Evolutionary conservation across 2,888 invertebrate species (phyloP), one percentile per base, ranked within the genome.

Genomic region (Melanargia galathea): DNA sequence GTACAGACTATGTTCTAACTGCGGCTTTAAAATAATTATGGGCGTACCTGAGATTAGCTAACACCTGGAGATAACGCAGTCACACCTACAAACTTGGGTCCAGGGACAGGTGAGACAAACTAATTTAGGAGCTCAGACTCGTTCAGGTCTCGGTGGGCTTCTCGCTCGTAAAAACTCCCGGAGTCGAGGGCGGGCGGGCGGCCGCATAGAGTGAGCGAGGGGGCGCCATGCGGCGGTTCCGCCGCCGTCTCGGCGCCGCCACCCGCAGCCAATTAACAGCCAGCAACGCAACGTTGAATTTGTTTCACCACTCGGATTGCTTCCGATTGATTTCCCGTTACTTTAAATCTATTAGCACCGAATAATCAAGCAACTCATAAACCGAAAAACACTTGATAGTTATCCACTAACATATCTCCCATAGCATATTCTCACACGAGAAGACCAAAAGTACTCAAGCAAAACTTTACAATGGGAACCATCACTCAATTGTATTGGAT

Each of bases 211-310:
- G 77, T 77, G 84, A 79, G 84, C 75, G 74, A 74, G 86, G 83
- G 82, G 87, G 84, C 76, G 81, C 87, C 89, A 88, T 90, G 91
- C 91, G 87, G 91, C 84, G 90, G 90, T 89, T 85, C 89, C 84
- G 82, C 89, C 88, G 88, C 87, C 88, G 90, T 90, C 90, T 90
- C 90, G 90, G 90, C 91, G 90, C 90, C 90, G 82, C 89, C 90
- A 84, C 90, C 90, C 90, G 90, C 90, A 90, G 88, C 89, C 90
- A 90, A 90, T 90, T 90, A 90, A 88, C 90, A 84, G 86, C 80
- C 84, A 80, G 87, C 87, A 88, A 84, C 80, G 80, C 86, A 84
- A 87, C 82, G 84, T 79, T 85, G 84, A 89, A 86, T 89, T 90
- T 87, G 84, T 89, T 90, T 87, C 89, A 76, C 83, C 83, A 85